phyloP scores from a whole-genome alignment of 2,797 vertebrate species.

The Siniperca obscura region DNA sequence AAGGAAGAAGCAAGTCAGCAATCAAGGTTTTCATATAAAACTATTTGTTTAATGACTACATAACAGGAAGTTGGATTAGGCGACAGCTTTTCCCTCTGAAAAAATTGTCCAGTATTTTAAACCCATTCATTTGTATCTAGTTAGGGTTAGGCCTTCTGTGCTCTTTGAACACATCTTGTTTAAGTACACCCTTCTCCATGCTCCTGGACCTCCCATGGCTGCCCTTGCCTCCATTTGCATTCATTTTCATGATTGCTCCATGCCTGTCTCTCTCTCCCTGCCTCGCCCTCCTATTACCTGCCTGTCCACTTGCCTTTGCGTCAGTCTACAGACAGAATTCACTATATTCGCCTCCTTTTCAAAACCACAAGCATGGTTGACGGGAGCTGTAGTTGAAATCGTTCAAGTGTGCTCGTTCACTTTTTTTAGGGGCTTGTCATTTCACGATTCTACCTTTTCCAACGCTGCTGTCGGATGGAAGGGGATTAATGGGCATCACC shows the following conservation, averaged over 20 bases:
- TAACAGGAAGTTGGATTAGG: not conserved
- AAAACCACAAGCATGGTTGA: conserved; percentile 84
- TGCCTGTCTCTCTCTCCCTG: conserved; percentile 75
- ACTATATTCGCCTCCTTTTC: conserved; percentile 82
- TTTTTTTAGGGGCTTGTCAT: conserved; percentile 83
- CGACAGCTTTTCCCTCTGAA: not conserved
- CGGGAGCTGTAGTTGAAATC: conserved; percentile 81
- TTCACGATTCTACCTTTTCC: conserved; percentile 82
- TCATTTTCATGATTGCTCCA: conserved; percentile 87
- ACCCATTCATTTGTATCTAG: conserved; percentile 23
- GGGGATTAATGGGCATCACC: conserved; percentile 84
- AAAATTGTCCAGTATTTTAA: conserved; percentile 10
- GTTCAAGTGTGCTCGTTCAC: conserved; percentile 84
- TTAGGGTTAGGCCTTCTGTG: conserved; percentile 17
- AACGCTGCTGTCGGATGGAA: conserved; percentile 79
- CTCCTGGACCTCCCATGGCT: conserved; percentile 77
- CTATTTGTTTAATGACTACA: not conserved
- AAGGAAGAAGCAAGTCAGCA: not conserved
- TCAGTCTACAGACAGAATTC: conserved; percentile 81
- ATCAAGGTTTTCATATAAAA: not conserved
- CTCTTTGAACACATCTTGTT: conserved; percentile 59
- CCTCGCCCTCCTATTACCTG: conserved; percentile 80
- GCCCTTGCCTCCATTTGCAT: conserved; percentile 86
- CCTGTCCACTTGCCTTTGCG: conserved; percentile 81
- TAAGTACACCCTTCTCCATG: conserved; percentile 52